phyloP scores from a whole-genome alignment of 2,113 vertebrate genomes.

The Balaeniceps rex region DNA sequence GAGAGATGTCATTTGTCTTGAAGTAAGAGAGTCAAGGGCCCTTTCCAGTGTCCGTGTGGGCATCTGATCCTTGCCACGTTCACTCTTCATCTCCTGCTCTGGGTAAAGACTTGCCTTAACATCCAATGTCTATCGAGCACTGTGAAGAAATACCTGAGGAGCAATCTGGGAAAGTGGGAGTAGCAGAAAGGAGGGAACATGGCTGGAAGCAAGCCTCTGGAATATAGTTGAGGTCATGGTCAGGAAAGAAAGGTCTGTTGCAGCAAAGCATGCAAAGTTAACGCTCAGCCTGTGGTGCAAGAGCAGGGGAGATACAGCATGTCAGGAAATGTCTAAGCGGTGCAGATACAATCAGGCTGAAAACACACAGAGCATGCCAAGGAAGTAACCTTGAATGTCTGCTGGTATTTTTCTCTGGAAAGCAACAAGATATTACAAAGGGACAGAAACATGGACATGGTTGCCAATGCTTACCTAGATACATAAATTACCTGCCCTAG shows the following conservation, averaged over 20 bases:
- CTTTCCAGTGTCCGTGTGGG: background rate
- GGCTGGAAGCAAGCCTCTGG: background rate
- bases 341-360: constrained; percentile 16
- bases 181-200: background rate
- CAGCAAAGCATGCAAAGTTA: background rate
- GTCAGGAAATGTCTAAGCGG: constrained; percentile 20
- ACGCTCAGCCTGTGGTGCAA: constrained; percentile 3
- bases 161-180: background rate
- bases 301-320: background rate
- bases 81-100: background rate
- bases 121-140: background rate
- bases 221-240: background rate
- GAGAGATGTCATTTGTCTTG: background rate
- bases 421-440: constrained; percentile 51
- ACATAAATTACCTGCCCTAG: constrained; percentile 20
- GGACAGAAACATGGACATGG: background rate
- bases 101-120: background rate
- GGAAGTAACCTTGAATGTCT: constrained; percentile 59
- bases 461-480: constrained; percentile 22
- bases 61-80: background rate
- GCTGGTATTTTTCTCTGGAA: constrained; percentile 55
- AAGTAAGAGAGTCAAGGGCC: background rate
- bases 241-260: background rate
- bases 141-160: background rate
- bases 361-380: constrained; percentile 36